These are phyloP conservation scores for Caenorhabditis inopinata DNA, from an alignment of 1,140 invertebrate genomes.

Conservation along the genomic window DNA sequence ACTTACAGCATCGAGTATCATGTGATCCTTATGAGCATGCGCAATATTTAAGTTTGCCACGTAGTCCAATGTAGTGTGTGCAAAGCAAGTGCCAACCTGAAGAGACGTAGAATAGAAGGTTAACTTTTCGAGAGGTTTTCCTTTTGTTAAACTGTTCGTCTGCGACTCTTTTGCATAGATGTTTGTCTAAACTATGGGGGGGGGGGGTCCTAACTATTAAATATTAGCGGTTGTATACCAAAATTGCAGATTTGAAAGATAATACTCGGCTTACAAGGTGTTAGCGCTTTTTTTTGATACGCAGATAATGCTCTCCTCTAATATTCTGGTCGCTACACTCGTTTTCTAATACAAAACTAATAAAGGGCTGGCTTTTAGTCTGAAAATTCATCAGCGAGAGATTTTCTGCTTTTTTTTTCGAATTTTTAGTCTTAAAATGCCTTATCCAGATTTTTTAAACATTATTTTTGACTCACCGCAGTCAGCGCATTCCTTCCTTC, in stretches of 20 bases:
- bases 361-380: too few relatives aligned
- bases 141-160: too few relatives aligned
- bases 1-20: constrained; percentile 62
- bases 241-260: too few relatives aligned
- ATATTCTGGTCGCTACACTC: too few relatives aligned
- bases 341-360: too few relatives aligned
- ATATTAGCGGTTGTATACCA: too few relatives aligned
- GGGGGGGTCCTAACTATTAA: too few relatives aligned
- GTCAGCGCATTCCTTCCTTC: constrained; percentile 60
- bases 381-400: too few relatives aligned
- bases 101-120: not conserved
- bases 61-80: constrained; percentile 64
- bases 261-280: too few relatives aligned
- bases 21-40: constrained; percentile 59
- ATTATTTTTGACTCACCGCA: constrained; percentile 43
- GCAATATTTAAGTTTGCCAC: constrained; percentile 63
- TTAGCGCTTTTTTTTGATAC: too few relatives aligned
- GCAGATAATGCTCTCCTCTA: too few relatives aligned
- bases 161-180: not conserved
- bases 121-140: not conserved
- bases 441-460: not conserved
- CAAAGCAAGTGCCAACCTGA: constrained; percentile 62
- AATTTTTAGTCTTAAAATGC: not conserved
- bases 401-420: not conserved
- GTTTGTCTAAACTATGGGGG: not conserved